Evolutionary conservation across 1,140 invertebrate genomes (phyloP).

Genomic region (Bombus consobrinus): DNA sequence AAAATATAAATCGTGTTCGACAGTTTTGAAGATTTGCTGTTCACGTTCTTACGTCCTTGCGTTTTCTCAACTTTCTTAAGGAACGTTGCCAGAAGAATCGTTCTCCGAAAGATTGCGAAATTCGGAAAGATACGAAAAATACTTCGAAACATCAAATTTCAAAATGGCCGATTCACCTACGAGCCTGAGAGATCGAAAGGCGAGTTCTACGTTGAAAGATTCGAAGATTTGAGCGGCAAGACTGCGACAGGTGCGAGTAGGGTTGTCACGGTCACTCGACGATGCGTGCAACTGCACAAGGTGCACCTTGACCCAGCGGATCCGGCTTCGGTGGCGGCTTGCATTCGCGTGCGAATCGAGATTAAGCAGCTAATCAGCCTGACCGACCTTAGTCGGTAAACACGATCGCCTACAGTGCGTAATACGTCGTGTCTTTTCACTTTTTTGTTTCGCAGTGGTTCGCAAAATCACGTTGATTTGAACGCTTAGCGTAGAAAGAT

Average conservation of each 20-base stretch:
- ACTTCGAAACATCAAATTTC: no score
- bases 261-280: slow-evolving; percentile 15
- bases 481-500: no score
- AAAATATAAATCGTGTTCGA: no score
- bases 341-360: slow-evolving; percentile 81
- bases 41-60: no score
- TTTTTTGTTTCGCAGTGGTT: no score
- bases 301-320: slow-evolving; percentile 78
- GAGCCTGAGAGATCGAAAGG: not conserved
- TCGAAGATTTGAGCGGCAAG: not conserved
- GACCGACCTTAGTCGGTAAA: slow-evolving; percentile 71
- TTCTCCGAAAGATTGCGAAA: no score
- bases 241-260: slow-evolving; percentile 11
- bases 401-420: slow-evolving; percentile 30
- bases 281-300: slow-evolving; percentile 52
- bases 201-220: not conserved
- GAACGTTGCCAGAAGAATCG: no score
- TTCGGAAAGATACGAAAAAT: no score
- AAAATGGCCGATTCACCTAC: not conserved
- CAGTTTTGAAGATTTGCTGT: no score
- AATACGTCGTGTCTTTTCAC: no score
- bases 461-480: no score
- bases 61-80: no score
- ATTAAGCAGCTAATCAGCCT: slow-evolving; percentile 74
- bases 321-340: slow-evolving; percentile 74